Evolutionary conservation across 2,888 invertebrate genomes (phyloP).

Genomic region (Pecten maximus): DNA sequence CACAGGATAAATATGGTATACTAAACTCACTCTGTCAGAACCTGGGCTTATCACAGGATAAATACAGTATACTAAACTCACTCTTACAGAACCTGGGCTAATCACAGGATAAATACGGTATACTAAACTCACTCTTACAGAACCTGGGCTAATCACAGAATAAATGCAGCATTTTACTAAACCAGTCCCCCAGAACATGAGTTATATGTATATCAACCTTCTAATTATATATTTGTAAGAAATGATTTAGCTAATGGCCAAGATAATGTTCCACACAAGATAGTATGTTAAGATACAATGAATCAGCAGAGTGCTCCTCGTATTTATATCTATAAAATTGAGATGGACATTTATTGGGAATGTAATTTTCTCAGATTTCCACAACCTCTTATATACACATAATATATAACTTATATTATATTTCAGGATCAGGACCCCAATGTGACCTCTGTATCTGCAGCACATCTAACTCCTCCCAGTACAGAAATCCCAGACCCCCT

Average conservation of each 20-base stretch:
- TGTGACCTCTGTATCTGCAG: neutral
- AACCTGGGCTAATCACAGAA: too few relatives aligned
- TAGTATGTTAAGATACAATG: neutral
- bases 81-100: too few relatives aligned
- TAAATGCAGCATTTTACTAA: too few relatives aligned
- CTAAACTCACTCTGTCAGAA: too few relatives aligned
- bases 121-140: too few relatives aligned
- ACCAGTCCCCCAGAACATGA: too few relatives aligned
- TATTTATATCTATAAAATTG: neutral
- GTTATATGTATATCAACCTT: neutral
- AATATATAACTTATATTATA: neutral
- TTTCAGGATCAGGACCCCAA: neutral
- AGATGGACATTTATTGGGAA: slow-evolving; percentile 18
- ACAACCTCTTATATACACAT: neutral
- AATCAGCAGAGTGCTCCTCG: neutral
- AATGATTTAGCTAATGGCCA: neutral
- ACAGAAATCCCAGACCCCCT: slow-evolving; percentile 20
- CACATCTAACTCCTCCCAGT: neutral
- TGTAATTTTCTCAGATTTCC: neutral
- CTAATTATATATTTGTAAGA: neutral
- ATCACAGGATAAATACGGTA: too few relatives aligned
- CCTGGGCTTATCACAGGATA: too few relatives aligned
- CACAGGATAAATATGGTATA: too few relatives aligned
- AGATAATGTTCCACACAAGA: neutral
- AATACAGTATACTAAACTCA: too few relatives aligned